Evolutionary conservation across 2,888 invertebrate species (phyloP), one percentile per base, ranked within the genome.

Genomic region (Apeira syringaria): DNA sequence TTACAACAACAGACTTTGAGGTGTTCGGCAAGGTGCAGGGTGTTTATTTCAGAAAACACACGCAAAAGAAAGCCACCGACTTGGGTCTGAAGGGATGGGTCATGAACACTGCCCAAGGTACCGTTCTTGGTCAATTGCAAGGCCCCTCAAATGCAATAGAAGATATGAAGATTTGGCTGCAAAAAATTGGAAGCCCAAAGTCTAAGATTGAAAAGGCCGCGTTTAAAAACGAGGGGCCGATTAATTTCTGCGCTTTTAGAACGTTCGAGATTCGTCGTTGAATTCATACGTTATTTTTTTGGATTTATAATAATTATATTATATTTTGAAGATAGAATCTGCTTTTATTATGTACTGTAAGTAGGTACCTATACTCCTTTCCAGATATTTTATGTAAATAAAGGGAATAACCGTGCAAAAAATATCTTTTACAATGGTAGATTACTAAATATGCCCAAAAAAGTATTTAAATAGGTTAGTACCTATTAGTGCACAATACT

Each of bases 51-150:
- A 74, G 89, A 20, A 90, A 95, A 91, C 91, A 92, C 63, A 95
- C 95, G 0, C 91, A 93, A 64, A 86, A 85, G 52, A 92, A 91
- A 69, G 93, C 93, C 0, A 79, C 79, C 6, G 91, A 92, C 53
- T 78, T 95, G 8, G 92, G 92, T 1, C 62, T 95, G 3, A 91
- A 86, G 60, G 95, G 95, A 36, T 95, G 94, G 94, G 94, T 94
- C 53, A 94, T 92, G 93, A 95, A 95, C 64, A 95, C 94, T 0
- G 79, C 90, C 3, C 81, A 90, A 53, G 94, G 93, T 0, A 94
- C 94, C 0, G 95, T 95, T 0, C 74, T 92, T 33, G 95, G 95
- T 1, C 88, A 91, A 42, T 42, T 94, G 27, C 93, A 95, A 80
- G 95, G 95, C 1, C 78, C 90, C 6, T 63, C 74, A 32, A 58